A percentile compares a stretch with the other conserved stretches of the same genome.
Evolutionary conservation across 2,797 vertebrate genomes (phyloP).

Genomic region (Leptoclinus maculatus): DNA sequence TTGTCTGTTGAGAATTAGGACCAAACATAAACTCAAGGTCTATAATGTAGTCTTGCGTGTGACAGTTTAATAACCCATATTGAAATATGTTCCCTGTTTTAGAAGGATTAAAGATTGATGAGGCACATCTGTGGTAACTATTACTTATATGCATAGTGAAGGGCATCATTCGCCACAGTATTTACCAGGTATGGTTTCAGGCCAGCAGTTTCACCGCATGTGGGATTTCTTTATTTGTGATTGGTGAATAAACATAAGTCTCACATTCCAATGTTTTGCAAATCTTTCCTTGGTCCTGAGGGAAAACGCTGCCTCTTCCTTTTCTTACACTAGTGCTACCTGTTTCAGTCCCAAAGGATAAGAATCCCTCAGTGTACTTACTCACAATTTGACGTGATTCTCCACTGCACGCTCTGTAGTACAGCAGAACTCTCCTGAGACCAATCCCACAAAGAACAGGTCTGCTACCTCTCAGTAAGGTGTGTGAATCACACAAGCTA

Average conservation of each 20-base stretch:
- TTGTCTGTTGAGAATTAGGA: too few relatives aligned
- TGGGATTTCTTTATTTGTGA: background rate
- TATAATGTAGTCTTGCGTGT: background rate
- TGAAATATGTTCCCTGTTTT: background rate
- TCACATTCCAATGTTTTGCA: conserved; percentile 4
- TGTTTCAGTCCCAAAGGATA: conserved; percentile 6
- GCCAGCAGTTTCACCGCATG: background rate
- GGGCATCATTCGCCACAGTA: background rate
- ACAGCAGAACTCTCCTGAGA: conserved; percentile 15
- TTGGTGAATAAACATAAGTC: background rate
- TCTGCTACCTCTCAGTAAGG: background rate
- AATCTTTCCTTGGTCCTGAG: background rate
- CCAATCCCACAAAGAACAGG: background rate
- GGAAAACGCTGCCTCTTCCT: conserved; percentile 1
- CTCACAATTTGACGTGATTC: conserved; percentile 17
- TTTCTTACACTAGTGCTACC: background rate
- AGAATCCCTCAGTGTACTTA: conserved; percentile 11
- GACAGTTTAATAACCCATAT: background rate
- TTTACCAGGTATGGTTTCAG: background rate
- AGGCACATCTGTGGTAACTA: background rate
- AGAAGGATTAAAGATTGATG: background rate
- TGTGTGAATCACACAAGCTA: background rate
- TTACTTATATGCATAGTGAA: background rate
- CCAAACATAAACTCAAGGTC: background rate
- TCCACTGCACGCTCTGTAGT: background rate